Percentiles rank a stretch among this genome's conserved stretches.
These are phyloP conservation scores for Macaria liturata DNA, from an alignment of 2,888 invertebrate genomes.

Conservation along the genomic window DNA sequence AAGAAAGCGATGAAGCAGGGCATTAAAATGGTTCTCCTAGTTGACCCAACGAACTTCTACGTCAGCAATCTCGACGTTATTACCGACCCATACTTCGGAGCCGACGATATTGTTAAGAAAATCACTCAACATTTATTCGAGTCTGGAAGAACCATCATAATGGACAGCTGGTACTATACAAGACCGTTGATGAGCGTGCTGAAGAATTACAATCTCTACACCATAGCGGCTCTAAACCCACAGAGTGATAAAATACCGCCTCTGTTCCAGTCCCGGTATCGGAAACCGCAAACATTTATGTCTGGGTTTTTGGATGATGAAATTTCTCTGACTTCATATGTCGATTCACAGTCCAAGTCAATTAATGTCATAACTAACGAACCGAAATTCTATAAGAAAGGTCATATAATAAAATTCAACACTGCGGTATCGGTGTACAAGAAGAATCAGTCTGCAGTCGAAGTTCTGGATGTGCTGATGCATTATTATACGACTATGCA, in stretches of 20 bases:
- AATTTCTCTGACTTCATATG: conserved; percentile 60
- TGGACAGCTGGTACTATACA: conserved; percentile 72
- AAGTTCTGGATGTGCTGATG: conserved; percentile 71
- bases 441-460: conserved; percentile 64
- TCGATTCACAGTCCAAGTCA: conserved; percentile 56
- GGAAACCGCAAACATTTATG: conserved; percentile 55
- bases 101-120: conserved; percentile 62
- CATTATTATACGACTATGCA: conserved; percentile 75
- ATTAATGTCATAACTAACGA: conserved; percentile 66
- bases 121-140: conserved; percentile 66
- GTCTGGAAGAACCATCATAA: conserved; percentile 58
- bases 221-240: conserved; percentile 61
- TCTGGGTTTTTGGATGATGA: conserved; percentile 64
- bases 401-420: conserved; percentile 46
- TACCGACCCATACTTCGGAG: conserved; percentile 61
- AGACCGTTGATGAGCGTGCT: conserved; percentile 53
- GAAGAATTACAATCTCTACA: conserved; percentile 58
- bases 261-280: conserved; percentile 58
- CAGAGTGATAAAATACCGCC: conserved; percentile 64
- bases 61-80: conserved; percentile 71
- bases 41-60: conserved; percentile 71
- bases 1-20: conserved; percentile 65
- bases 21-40: conserved; percentile 67
- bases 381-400: conserved; percentile 62
- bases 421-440: conserved; percentile 65